A percentile compares a stretch with the other conserved stretches of the same genome.
These are phyloP conservation scores for Mirza zaza DNA, from an alignment of 2,113 vertebrate genomes.

Conservation along the genomic window DNA sequence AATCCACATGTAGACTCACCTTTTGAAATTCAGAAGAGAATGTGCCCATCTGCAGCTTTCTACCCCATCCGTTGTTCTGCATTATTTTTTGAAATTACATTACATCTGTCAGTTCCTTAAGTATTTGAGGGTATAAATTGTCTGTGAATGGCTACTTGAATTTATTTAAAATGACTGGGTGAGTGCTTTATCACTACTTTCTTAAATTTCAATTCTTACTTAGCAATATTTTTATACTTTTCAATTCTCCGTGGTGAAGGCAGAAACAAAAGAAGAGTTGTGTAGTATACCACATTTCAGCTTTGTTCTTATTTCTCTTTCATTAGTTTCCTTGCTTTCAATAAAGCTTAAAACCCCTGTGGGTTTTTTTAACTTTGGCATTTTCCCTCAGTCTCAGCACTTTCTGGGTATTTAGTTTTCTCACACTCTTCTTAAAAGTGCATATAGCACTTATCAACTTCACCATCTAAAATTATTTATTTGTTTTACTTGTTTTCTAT, in stretches of 20 bases:
- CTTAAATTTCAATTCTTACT: conserved; percentile 4
- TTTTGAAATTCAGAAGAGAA: background rate
- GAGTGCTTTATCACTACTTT: background rate
- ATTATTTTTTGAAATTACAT: background rate
- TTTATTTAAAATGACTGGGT: background rate
- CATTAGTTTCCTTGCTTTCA: background rate
- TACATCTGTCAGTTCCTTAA: background rate
- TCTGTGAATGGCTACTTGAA: background rate
- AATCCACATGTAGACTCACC: background rate
- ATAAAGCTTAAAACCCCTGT: background rate
- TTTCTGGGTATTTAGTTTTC: background rate
- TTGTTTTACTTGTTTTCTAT: background rate
- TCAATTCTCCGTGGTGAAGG: background rate
- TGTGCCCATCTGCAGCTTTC: background rate
- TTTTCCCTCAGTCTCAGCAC: background rate
- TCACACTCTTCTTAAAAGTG: background rate
- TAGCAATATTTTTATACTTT: background rate
- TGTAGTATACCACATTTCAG: background rate
- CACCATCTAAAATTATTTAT: background rate
- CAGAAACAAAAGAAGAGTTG: background rate
- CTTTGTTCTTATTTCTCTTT: background rate
- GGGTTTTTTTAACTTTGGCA: background rate
- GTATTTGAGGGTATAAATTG: background rate
- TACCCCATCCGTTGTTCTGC: background rate
- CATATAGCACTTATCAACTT: background rate